phyloP scores from a whole-genome alignment of 2,113 vertebrate genomes.

The Alethe castanea region DNA sequence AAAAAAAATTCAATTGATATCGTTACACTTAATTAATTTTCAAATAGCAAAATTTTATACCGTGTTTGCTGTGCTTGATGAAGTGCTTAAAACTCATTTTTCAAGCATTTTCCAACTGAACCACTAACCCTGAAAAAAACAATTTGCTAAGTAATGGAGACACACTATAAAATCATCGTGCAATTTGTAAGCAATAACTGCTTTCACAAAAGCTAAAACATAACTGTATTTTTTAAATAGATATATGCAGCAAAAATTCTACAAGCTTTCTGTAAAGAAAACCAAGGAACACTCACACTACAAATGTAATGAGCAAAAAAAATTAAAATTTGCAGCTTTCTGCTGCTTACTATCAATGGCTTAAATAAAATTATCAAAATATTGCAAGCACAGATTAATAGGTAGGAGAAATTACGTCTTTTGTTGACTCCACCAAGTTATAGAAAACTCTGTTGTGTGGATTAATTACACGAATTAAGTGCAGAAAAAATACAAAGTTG shows the following conservation, averaged over 20 bases:
- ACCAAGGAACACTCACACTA: not conserved
- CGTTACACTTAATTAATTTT: slow-evolving; percentile 49
- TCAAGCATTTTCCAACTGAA: slow-evolving; percentile 62
- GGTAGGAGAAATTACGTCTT: slow-evolving; percentile 16
- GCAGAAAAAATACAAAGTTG: slow-evolving; percentile 61
- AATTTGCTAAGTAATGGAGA: slow-evolving; percentile 36
- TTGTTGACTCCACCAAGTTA: not conserved
- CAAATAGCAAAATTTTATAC: slow-evolving; percentile 27
- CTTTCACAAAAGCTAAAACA: not conserved
- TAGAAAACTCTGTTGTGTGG: slow-evolving; percentile 41
- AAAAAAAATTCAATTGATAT: slow-evolving; percentile 54
- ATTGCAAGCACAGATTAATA: slow-evolving; percentile 63
- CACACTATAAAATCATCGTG: slow-evolving; percentile 28
- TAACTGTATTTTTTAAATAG: slow-evolving; percentile 17
- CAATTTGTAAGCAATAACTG: slow-evolving; percentile 1
- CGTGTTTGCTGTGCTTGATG: slow-evolving; percentile 70
- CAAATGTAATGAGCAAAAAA: slow-evolving; percentile 25
- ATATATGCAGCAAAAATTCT: slow-evolving; percentile 33
- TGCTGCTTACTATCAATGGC: slow-evolving; percentile 40
- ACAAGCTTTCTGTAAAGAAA: slow-evolving; percentile 44
- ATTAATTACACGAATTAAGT: slow-evolving; percentile 62
- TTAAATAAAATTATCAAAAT: slow-evolving; percentile 40
- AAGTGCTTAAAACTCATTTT: slow-evolving; percentile 55
- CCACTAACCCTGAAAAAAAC: slow-evolving; percentile 42
- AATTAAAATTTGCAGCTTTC: slow-evolving; percentile 5